Base-by-base conservation (phyloP, 1,140 invertebrate species). In the Trissolcus basalis region DNA sequence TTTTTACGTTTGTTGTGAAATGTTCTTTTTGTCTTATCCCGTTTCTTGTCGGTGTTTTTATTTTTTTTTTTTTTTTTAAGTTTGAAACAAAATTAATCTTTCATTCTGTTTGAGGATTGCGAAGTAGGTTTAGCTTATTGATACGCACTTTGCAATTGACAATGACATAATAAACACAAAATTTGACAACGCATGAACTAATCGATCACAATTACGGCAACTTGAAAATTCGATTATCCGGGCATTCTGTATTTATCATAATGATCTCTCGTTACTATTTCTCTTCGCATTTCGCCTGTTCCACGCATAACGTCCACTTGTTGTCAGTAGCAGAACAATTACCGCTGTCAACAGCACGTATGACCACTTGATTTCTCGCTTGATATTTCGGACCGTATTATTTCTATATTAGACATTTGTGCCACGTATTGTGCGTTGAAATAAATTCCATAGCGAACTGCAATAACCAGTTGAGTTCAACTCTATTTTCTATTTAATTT, bases 341-440 rank as follows among this genome's bases (percentile, higher is more conserved):
- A 69, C 72, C 50, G 41, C 59, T 27, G 72, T 75, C 72, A 69
- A 48, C 64, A 47, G 39, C 64, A 68, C 32, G 68, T 56, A 75
- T 54, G 35, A 59, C 64, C 72, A 75, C 72, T 75, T 75, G 64
- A 75, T 68, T 75, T 75, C 64, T 64, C 72, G 51, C 72, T 63
- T 68, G 72, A 68, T 75, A 75, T 69, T 69, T 53, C 58, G 64
- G 68, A 58, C 64, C 72, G 49, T 41, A 75, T 75, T 75, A 75
- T 75, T 75, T 68, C 64, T 68, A 75, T 6, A 27, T 75, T 64
- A 65, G 60, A 69, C 65, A 75, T 68, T 64, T 75, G 64, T 69
- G 59, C 64, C 64, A 60, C 49, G 54, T 65, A 75, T 47, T 15
- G 43, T 44, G 36, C 13, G 59, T 60, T 59, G 45, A 48, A 64